Evolutionary conservation across 2,797 vertebrate species (phyloP).

Genomic region (Falco novaeseelandiae): DNA sequence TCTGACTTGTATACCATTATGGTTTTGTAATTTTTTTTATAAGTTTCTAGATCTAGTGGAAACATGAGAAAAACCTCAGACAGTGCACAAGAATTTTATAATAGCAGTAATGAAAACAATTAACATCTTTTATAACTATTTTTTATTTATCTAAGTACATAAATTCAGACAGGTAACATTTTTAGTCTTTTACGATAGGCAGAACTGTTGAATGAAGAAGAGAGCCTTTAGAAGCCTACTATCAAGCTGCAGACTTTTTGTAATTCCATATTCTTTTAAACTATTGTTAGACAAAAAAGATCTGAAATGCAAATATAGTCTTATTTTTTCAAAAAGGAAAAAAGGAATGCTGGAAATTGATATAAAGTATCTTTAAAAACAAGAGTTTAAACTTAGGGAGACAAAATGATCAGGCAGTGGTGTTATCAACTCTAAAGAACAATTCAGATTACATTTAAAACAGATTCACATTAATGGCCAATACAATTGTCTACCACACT

Average conservation of each 20-base stretch:
- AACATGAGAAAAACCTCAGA: background rate
- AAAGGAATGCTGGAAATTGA: background rate
- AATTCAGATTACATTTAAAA: background rate
- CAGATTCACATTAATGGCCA: background rate
- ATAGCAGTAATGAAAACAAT: background rate
- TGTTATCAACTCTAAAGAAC: background rate
- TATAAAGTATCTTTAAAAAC: background rate
- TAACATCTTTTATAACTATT: background rate
- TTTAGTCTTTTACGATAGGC: background rate
- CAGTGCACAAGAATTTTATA: background rate
- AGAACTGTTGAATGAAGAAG: background rate
- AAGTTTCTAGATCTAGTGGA: background rate
- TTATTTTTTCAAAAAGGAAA: background rate
- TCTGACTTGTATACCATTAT: background rate
- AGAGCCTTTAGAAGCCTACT: background rate
- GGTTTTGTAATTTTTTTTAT: background rate
- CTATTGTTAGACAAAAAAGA: background rate
- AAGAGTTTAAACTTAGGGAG: background rate
- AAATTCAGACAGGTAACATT: background rate
- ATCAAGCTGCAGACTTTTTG: background rate
- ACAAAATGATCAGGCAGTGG: background rate
- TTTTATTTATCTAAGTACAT: background rate
- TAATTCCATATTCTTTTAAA: background rate
- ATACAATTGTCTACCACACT: background rate
- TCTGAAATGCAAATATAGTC: background rate